A percentile compares a stretch with the other conserved stretches of the same genome.
These are phyloP conservation scores for Diorhabda sublineata DNA, from an alignment of 1,140 invertebrate species.

Conservation along the genomic window DNA sequence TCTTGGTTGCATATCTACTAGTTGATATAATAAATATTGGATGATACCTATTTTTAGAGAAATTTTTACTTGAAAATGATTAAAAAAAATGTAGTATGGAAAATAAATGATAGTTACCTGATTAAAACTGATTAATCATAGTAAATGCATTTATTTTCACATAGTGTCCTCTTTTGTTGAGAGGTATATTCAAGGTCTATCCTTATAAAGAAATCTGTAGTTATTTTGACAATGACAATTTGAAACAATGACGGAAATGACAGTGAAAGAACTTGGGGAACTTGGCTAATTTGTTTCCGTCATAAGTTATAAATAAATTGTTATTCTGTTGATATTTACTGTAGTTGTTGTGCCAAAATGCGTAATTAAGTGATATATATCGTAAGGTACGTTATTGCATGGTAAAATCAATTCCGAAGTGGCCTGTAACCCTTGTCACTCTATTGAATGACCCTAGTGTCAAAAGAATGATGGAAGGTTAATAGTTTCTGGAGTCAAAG, in stretches of 20 bases:
- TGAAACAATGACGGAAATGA: neutral
- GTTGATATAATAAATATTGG: no score
- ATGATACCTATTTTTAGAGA: no score
- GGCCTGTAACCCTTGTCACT: slow-evolving; percentile 23
- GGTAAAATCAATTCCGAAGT: slow-evolving; percentile 18
- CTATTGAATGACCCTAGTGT: slow-evolving; percentile 22
- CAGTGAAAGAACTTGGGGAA: neutral
- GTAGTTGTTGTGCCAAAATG: slow-evolving; percentile 18
- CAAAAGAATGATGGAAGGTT: slow-evolving; percentile 34
- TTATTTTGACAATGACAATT: neutral
- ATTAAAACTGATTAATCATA: no score
- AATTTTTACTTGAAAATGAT: no score
- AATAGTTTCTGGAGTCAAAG: slow-evolving; percentile 33
- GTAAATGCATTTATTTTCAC: no score
- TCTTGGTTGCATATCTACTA: no score
- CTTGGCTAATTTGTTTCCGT: slow-evolving; percentile 2
- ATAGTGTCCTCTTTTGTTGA: no score
- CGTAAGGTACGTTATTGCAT: slow-evolving; percentile 28
- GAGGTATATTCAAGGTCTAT: no score
- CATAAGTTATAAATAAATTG: slow-evolving; percentile 18
- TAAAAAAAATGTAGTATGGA: no score
- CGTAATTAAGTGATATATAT: slow-evolving; percentile 22
- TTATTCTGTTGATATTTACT: slow-evolving; percentile 8
- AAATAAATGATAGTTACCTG: no score
- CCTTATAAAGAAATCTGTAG: no score